Evolutionary conservation across 1,140 invertebrate species (phyloP), one percentile per base, ranked within the genome.

Genomic region (Battus philenor): DNA sequence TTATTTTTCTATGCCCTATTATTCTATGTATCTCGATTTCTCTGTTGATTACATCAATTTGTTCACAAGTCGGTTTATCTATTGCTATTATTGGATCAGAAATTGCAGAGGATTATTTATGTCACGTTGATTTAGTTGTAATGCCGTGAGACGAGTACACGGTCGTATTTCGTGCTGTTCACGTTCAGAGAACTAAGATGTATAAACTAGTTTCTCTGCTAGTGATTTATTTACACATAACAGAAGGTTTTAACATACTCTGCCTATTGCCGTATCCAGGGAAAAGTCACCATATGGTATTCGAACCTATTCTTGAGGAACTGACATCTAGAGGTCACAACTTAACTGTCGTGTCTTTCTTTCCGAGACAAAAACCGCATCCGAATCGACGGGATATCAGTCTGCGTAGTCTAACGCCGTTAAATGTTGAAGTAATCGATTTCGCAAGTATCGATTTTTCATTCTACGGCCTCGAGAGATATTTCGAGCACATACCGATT

Each of bases 251-350:
- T 15, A 72, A 59, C 17, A 90, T 94, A 20, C 63, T 94, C 1
- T 90, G 84, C 0, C 53, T 93, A 1, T 88, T 93, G 51, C 89
- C 90, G 0, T 89, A 92, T 70, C 86, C 87, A 0, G 90, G 91
- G 0, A 90, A 89, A 52, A 94, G 93, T 64, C 93, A 94, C 61
- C 90, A 91, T 53, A 87, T 90, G 24, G 89, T 92, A 8, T 92
- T 92, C 49, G 85, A 90, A 38, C 90, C 91, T 0, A 62, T 94
- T 0, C 68, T 93, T 16, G 68, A 88, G 2, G 89, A 88, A 18
- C 60, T 94, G 16, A 88, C 87, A 0, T 72, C 73, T 12, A 86
- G 88, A 10, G 92, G 92, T 3, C 92, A 94, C 60, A 74, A 92
- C 7, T 36, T 94, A 0, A 93, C 91, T 0, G 89, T 93, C 1